A percentile compares a stretch with the other conserved stretches of the same genome.
Conservation (phyloP, 2,888 invertebrate genomes). For the Druceiella hillmani region DNA sequence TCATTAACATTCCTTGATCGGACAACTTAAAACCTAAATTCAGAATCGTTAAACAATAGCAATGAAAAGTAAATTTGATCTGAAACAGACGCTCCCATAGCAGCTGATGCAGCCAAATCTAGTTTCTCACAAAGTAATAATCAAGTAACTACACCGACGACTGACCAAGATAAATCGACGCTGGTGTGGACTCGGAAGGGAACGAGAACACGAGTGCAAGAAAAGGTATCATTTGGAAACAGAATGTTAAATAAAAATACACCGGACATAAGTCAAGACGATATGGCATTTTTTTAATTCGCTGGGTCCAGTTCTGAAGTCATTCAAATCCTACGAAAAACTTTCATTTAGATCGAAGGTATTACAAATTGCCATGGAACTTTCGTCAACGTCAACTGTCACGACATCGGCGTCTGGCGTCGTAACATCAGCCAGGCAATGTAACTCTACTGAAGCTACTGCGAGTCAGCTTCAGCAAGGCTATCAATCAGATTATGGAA, state of each 20-base stretch:
- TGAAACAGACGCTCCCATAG: constrained; percentile 5
- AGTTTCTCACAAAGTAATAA: constrained; percentile 5
- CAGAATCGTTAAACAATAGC: constrained; percentile 12
- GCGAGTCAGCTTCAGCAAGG: too few species aligned
- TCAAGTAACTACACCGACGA: constrained; percentile 6
- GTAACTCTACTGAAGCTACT: too few species aligned
- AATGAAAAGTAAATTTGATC: constrained; percentile 7
- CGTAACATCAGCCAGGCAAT: too few species aligned
- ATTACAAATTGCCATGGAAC: too few species aligned
- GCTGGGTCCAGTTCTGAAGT: constrained; percentile 10
- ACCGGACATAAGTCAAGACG: constrained; percentile 11
- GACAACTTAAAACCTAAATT: constrained; percentile 10
- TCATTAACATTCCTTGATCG: constrained; percentile 13
- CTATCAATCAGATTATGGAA: too few species aligned
- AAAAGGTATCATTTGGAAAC: constrained; percentile 11
- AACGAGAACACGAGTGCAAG: constrained; percentile 4
- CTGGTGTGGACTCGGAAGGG: constrained; percentile 1
- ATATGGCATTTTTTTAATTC: constrained; percentile 15
- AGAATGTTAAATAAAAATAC: constrained; percentile 8
- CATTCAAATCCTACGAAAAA: constrained; percentile 8
- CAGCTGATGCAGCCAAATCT: constrained; percentile 6
- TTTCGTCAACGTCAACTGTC: too few species aligned
- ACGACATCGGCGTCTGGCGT: too few species aligned
- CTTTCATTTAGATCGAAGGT: constrained; percentile 9
- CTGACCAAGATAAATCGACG: constrained; percentile 5